Evolutionary conservation across 2,113 vertebrate genomes (phyloP), one percentile per base, ranked within the genome.

Genomic region (Cairina moschata): DNA sequence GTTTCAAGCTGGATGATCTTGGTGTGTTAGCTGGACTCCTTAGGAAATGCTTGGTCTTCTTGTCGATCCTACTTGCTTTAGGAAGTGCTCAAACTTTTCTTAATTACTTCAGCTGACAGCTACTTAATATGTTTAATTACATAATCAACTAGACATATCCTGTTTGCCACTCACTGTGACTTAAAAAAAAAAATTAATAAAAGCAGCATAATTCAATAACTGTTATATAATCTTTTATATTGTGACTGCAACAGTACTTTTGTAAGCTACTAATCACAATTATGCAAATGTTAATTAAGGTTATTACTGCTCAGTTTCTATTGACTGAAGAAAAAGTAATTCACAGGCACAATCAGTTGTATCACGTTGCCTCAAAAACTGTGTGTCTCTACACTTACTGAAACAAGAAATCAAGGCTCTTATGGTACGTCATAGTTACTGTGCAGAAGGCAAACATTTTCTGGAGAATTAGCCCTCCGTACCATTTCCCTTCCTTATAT

Each of bases 251-350:
- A 94, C 79, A 94, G 87, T 97, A 97, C 93, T 97, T 91, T 95
- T 96, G 82, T 90, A 97, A 97, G 96, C 97, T 97, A 94, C 94
- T 97, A 97, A 98, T 98, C 88, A 91, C 94, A 97, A 97, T 97
- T 98, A 98, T 98, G 97, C 84, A 98, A 97, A 98, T 95, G 79
- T 95, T 97, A 98, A 98, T 98, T 98, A 97, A 96, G 90, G 59
- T 97, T 97, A 97, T 98, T 97, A 97, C 92, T 94, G 88, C 85
- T 97, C 72, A 63, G 78, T 95, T 97, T 97, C 96, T 97, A 93
- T 96, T 96, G 93, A 95, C 93, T 93, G 85, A 80, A 91, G 83
- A 67, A 74, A 76, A 94, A 34, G 58, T 78, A 95, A 95, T 94
- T 96, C 93, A 89, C 90, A 86, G 78, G 87, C 69, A 95, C 66